A percentile compares a stretch with the other conserved stretches of the same genome.
Conservation (phyloP, 2,797 vertebrate genomes). For the Dipus sagitta region DNA sequence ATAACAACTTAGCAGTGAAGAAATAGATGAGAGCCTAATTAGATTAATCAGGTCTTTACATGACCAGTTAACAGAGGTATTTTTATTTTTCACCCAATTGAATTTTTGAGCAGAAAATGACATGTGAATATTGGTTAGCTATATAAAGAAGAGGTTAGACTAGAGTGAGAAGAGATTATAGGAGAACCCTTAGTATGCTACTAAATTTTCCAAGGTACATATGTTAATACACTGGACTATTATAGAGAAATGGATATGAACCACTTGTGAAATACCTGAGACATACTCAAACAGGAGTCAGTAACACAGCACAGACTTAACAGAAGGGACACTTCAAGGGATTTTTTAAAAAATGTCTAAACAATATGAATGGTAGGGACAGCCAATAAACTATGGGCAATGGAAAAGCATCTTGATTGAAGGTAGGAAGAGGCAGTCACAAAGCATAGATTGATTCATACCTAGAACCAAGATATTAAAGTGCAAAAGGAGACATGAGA, state of each 20-base stretch:
- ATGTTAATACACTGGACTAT: background rate
- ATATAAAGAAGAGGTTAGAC: background rate
- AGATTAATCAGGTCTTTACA: background rate
- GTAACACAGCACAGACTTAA: background rate
- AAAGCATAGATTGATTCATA: background rate
- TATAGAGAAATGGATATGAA: background rate
- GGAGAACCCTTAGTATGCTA: background rate
- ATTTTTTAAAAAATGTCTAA: background rate
- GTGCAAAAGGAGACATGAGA: background rate
- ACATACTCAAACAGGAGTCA: background rate
- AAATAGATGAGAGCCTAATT: background rate
- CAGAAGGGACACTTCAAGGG: background rate
- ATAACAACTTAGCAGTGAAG: background rate
- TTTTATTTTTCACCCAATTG: background rate
- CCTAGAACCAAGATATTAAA: constrained; percentile 3
- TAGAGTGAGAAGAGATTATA: background rate
- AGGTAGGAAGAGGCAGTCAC: background rate
- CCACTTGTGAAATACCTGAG: background rate
- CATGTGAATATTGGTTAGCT: background rate
- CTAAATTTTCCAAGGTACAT: background rate
- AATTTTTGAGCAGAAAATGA: background rate
- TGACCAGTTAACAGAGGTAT: background rate
- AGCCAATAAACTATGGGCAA: background rate
- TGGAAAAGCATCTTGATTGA: background rate
- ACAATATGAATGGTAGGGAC: background rate